Evolutionary conservation across 2,888 invertebrate species (phyloP).

Genomic region (Ochropleura plecta): DNA sequence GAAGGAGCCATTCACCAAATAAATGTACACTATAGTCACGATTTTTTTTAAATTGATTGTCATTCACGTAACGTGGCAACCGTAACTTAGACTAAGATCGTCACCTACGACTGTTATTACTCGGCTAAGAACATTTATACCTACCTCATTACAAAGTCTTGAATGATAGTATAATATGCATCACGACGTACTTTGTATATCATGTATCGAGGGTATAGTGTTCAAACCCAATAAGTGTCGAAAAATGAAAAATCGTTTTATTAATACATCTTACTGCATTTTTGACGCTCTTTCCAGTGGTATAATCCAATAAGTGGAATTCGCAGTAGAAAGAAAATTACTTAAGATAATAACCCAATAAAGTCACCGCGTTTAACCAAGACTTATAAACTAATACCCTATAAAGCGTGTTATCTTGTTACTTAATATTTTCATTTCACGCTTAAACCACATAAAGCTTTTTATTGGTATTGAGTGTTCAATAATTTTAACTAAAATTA

Average conservation of each 20-base stretch:
- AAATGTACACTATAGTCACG: too few species aligned
- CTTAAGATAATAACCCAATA: not conserved
- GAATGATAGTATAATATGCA: not conserved
- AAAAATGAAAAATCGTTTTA: not conserved
- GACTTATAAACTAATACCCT: not conserved
- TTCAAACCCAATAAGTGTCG: too few species aligned
- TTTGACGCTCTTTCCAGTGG: not conserved
- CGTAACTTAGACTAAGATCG: not conserved
- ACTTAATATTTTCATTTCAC: not conserved
- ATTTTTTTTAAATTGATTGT: too few species aligned
- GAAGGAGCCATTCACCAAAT: too few species aligned
- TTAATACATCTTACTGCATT: not conserved
- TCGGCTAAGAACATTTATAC: not conserved
- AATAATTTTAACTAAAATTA: not conserved
- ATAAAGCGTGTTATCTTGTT: not conserved
- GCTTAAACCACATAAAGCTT: not conserved
- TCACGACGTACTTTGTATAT: slow-evolving; percentile 4
- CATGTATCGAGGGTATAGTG: too few species aligned
- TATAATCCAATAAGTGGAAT: not conserved
- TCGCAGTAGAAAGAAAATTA: not conserved
- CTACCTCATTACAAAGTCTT: slow-evolving; percentile 3
- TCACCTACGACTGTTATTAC: not conserved
- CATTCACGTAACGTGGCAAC: not conserved
- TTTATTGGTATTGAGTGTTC: not conserved
- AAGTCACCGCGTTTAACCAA: not conserved